Evolutionary conservation across 2,113 vertebrate species (phyloP).

Genomic region (Indicator indicator): DNA sequence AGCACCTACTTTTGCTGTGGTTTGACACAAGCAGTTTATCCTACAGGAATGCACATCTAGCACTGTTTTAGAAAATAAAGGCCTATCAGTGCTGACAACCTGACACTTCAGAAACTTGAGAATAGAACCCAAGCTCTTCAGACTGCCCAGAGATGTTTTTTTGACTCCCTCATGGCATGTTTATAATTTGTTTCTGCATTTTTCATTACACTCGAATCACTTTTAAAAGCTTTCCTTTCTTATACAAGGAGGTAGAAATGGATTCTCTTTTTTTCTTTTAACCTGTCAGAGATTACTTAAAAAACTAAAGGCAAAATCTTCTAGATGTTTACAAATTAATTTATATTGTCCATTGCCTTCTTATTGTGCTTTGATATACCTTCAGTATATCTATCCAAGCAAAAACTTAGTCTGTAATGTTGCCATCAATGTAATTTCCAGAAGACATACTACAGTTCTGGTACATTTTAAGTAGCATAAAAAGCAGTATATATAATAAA

Average conservation of each 20-base stretch:
- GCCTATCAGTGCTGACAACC: background rate
- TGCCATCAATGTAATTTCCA: background rate
- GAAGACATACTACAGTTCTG: background rate
- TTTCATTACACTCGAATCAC: background rate
- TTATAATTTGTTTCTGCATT: background rate
- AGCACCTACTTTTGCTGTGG: background rate
- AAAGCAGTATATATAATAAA: background rate
- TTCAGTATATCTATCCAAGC: background rate
- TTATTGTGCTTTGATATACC: background rate
- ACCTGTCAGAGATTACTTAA: background rate
- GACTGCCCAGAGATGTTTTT: background rate
- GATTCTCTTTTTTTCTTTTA: background rate
- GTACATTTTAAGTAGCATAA: background rate
- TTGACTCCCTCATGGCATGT: fast-evolving
- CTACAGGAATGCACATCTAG: background rate
- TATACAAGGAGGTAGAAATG: background rate
- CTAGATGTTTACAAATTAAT: background rate
- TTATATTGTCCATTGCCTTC: background rate
- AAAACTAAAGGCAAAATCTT: background rate
- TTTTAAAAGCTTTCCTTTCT: background rate
- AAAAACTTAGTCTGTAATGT: background rate
- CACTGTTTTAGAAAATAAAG: background rate
- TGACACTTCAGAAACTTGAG: background rate
- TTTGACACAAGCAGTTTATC: background rate
- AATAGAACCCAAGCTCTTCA: background rate